Conservation (phyloP, 2,888 invertebrate genomes). For the Pseudoips prasinana region DNA sequence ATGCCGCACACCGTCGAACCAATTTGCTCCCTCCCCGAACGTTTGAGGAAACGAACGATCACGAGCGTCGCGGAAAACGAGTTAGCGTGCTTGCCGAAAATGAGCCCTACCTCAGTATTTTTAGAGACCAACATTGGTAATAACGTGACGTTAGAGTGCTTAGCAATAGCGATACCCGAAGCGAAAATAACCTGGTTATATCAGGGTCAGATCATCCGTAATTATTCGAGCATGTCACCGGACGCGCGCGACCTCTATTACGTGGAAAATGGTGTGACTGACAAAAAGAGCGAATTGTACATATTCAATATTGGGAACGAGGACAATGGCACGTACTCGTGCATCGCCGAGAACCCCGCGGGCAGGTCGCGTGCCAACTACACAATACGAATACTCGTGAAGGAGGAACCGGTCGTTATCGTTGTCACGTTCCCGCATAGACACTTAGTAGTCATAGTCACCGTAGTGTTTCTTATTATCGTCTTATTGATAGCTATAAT, state of each 20-base stretch:
- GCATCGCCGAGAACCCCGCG: slow-evolving; percentile 92
- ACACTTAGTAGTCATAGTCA: slow-evolving; percentile 86
- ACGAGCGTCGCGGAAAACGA: slow-evolving; percentile 86
- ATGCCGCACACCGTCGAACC: slow-evolving; percentile 91
- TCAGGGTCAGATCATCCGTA: slow-evolving; percentile 90
- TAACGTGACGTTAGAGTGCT: slow-evolving; percentile 90
- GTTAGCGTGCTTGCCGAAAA: slow-evolving; percentile 91
- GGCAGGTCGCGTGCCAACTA: slow-evolving; percentile 91
- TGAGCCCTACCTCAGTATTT: slow-evolving; percentile 87
- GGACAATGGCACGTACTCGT: slow-evolving; percentile 93
- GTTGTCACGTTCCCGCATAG: slow-evolving; percentile 86
- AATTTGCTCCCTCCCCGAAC: slow-evolving; percentile 86
- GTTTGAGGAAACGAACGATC: slow-evolving; percentile 85
- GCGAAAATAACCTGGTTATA: slow-evolving; percentile 92
- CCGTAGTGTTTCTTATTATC: slow-evolving; percentile 84
- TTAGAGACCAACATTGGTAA: slow-evolving; percentile 90
- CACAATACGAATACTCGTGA: slow-evolving; percentile 88
- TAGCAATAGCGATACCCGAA: slow-evolving; percentile 90
- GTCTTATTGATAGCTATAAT: slow-evolving; percentile 85
- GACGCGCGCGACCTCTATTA: slow-evolving; percentile 87
- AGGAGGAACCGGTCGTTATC: slow-evolving; percentile 86
- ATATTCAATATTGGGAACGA: slow-evolving; percentile 89
- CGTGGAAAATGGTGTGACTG: slow-evolving; percentile 87
- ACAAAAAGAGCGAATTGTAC: slow-evolving; percentile 89
- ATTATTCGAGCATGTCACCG: slow-evolving; percentile 85